Conservation (phyloP, 2,888 invertebrate genomes). For the Nomada ruficornis region DNA sequence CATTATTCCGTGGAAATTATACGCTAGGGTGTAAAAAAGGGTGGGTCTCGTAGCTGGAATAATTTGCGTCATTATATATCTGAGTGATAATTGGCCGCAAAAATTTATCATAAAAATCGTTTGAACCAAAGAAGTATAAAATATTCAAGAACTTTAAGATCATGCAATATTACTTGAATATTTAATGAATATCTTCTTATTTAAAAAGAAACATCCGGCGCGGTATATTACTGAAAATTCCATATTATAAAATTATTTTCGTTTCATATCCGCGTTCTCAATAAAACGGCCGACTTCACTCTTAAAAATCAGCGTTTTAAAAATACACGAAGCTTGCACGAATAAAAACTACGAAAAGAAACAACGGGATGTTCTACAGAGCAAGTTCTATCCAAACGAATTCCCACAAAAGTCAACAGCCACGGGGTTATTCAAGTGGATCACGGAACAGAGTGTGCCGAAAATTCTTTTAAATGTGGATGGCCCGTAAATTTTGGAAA, state of each 20-base stretch:
- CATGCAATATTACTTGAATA: too few species aligned
- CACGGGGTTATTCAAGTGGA: slow-evolving; percentile 4
- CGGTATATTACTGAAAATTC: not conserved
- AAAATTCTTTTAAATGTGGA: slow-evolving; percentile 29
- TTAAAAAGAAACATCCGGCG: too few species aligned
- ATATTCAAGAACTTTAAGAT: too few species aligned
- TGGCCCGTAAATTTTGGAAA: not conserved
- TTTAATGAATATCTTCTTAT: too few species aligned
- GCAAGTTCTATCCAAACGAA: slow-evolving; percentile 22
- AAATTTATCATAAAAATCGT: too few species aligned
- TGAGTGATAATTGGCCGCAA: too few species aligned
- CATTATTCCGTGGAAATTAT: not conserved
- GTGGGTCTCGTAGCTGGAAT: too few species aligned
- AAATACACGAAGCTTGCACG: not conserved
- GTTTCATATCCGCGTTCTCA: not conserved
- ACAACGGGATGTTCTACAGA: not conserved
- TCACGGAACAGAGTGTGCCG: not conserved
- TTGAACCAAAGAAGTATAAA: too few species aligned
- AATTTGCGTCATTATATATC: not conserved
- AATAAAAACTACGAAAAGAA: not conserved
- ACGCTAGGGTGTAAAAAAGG: not conserved
- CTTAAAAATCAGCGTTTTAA: not conserved
- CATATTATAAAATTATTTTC: not conserved
- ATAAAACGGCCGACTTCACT: not conserved
- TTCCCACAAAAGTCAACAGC: slow-evolving; percentile 6